phyloP scores from a whole-genome alignment of 1,140 invertebrate genomes.

The Rhagoletis zephyria region DNA sequence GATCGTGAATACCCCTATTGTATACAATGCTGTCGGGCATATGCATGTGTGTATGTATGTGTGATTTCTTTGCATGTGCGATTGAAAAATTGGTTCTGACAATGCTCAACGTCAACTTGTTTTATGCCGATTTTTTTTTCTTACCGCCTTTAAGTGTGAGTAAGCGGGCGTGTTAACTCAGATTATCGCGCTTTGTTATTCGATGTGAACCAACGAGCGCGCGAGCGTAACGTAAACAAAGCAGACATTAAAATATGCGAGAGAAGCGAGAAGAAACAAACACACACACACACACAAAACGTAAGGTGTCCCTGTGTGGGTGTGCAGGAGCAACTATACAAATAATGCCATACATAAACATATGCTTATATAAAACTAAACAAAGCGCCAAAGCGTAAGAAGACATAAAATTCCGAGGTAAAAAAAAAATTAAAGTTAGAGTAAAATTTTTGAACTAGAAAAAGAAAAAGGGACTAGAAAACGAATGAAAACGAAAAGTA shows the following conservation, averaged over 20 bases:
- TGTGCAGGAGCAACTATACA: too few relatives aligned
- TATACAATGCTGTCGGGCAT: too few relatives aligned
- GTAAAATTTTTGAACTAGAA: not conserved
- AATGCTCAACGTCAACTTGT: not conserved
- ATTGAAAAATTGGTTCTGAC: not conserved
- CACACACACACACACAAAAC: not conserved
- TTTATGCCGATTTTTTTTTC: not conserved
- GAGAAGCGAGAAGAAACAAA: not conserved
- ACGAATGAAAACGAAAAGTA: too few relatives aligned
- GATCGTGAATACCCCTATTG: too few relatives aligned
- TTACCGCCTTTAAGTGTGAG: not conserved
- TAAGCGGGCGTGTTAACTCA: not conserved
- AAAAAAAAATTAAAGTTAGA: not conserved
- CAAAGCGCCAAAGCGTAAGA: too few relatives aligned
- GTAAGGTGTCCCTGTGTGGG: too few relatives aligned
- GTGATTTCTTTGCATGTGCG: too few relatives aligned
- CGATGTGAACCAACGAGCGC: not conserved
- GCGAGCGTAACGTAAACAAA: not conserved
- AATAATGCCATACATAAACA: too few relatives aligned
- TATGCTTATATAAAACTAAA: too few relatives aligned
- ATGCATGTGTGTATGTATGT: too few relatives aligned
- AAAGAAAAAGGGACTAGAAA: too few relatives aligned
- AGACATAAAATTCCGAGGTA: not conserved
- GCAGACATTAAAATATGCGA: not conserved
- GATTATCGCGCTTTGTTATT: slow-evolving; percentile 31